Evolutionary conservation across 2,888 invertebrate genomes (phyloP), one percentile per base, ranked within the genome.

Genomic region (Eristalis tenax): DNA sequence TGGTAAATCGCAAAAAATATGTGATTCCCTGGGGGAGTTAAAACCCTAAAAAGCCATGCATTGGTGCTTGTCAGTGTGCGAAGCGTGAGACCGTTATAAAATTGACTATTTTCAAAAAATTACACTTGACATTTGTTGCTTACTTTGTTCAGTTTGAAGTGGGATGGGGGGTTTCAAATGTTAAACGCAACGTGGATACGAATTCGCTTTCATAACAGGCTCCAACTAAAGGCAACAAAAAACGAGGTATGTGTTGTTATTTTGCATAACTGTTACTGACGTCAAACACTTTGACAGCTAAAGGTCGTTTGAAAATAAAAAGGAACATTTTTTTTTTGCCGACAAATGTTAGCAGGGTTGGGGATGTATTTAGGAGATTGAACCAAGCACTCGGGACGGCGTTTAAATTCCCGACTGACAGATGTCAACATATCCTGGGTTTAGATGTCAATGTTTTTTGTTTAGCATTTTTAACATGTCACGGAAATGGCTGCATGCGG

Each of bases 41-140:
- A 50, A 50, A 50, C 18, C 50, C 50, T 50, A 50, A 50, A 66
- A 70, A 76, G 76, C 82, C 76, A 76, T 82, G 82, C 82, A 82
- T 64, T 50, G 13, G 59, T 40, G 57, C 18, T 68, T 59, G 43
- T 35, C 15, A 18, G 80, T 69, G 80, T 68, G 40, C 22, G 68
- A 43, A 71, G 65, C 65, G 75, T 82, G 82, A 76, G 40, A 50
- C 18, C 50, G 18, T 50, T 18, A 18, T 50, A 50, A 50, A 50
- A 50, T 50, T 18, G 8, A 18, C 50, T 18, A 50, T n/a, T 50
- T 50, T 50, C 18, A 18, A 50, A 50, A 50, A 50, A 18, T 18
- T n/a, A 50, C 50, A 50, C 50, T 50, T 18, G 50, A 50, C 50
- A 50, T 50, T 50, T 50, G 8, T 18, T 50, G 50, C 50, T 50